phyloP scores from a whole-genome alignment of 2,797 vertebrate species.

The Pseudopleuronectes americanus region DNA sequence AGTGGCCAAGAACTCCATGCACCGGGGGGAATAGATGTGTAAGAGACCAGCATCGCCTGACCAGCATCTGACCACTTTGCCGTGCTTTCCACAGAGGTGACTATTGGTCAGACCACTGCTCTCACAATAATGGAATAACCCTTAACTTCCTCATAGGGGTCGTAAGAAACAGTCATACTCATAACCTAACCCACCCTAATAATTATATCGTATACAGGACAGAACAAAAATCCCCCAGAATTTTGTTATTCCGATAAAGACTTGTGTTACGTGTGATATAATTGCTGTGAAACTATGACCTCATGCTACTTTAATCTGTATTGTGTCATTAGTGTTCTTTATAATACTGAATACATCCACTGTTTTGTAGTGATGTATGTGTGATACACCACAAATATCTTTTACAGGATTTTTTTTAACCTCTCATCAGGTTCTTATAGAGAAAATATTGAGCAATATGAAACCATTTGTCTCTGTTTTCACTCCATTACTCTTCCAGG shows the following conservation, averaged over 20 bases:
- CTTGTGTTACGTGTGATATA: neutral
- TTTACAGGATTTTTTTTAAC: conserved; percentile 22
- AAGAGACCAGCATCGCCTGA: conserved; percentile 45
- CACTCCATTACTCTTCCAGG: conserved; percentile 31
- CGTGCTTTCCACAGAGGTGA: conserved; percentile 36
- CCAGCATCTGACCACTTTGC: conserved; percentile 49
- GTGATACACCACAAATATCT: neutral
- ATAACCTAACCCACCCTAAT: neutral
- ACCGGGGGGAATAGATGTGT: conserved; percentile 43
- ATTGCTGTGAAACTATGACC: conserved; percentile 5
- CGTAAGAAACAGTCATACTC: neutral
- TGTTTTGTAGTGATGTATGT: conserved; percentile 8
- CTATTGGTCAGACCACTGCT: conserved; percentile 39
- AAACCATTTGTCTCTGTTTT: conserved; percentile 37
- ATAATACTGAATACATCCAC: neutral
- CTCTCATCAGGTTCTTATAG: conserved; percentile 7
- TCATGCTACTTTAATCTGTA: neutral
- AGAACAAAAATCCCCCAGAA: neutral
- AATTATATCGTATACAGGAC: neutral
- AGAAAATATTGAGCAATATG: conserved; percentile 20
- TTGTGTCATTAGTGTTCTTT: neutral
- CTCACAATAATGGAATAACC: conserved; percentile 25
- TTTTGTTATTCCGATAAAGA: neutral
- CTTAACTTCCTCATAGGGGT: neutral
- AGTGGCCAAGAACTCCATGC: conserved; percentile 60